phyloP scores from a whole-genome alignment of 2,888 invertebrate genomes.

The Hydrotaea cyrtoneurina region DNA sequence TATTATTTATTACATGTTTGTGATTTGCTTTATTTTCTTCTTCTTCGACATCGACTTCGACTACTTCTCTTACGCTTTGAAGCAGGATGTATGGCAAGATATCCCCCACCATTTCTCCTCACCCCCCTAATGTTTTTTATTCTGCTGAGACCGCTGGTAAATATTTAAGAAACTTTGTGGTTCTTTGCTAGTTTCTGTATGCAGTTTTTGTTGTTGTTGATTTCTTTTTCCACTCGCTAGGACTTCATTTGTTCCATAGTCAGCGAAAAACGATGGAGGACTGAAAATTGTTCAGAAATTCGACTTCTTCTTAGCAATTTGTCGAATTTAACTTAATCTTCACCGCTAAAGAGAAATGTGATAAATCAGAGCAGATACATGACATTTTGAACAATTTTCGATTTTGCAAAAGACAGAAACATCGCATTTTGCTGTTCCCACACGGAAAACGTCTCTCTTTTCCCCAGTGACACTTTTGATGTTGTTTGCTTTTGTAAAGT shows the following conservation, averaged over 20 bases:
- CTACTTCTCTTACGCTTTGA: constrained; percentile 27
- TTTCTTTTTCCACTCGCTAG: not conserved
- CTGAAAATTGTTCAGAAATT: not conserved
- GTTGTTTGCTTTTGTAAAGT: no score
- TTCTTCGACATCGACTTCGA: not conserved
- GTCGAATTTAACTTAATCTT: no score
- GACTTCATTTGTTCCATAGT: constrained; percentile 23
- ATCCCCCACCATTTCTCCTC: not conserved
- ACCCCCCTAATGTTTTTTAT: not conserved
- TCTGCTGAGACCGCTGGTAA: constrained; percentile 17
- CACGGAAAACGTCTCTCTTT: no score
- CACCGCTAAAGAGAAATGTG: no score
- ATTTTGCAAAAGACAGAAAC: no score
- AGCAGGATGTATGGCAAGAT: not conserved
- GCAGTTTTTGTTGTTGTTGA: not conserved
- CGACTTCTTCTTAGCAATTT: no score
- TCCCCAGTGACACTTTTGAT: no score
- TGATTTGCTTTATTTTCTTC: constrained; percentile 65
- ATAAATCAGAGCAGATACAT: no score
- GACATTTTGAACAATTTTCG: no score
- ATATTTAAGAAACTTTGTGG: constrained; percentile 37
- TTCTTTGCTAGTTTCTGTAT: constrained; percentile 26
- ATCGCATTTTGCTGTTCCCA: no score
- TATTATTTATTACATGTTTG: constrained; percentile 72
- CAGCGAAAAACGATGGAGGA: constrained; percentile 4